These are phyloP conservation scores for Pseudomyrmex cubaensis DNA, from an alignment of 1,140 invertebrate genomes.

Conservation along the genomic window DNA sequence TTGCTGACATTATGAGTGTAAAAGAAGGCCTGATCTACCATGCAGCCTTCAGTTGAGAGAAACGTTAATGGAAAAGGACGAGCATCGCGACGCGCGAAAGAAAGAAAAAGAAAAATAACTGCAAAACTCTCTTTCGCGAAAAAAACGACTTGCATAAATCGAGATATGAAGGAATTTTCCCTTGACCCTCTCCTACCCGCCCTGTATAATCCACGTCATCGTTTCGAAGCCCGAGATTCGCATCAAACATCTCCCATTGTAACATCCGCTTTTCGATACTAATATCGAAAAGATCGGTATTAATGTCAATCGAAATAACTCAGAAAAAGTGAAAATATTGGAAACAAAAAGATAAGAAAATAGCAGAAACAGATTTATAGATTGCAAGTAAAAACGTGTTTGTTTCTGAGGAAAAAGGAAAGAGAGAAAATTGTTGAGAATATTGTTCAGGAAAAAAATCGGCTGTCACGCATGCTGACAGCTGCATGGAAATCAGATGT, in stretches of 20 bases:
- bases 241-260: not conserved
- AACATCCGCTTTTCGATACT: not conserved
- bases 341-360: conserved; percentile 12
- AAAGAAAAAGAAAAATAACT: not conserved
- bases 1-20: conserved; percentile 67
- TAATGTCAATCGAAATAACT: not conserved
- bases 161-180: not conserved
- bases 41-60: conserved; percentile 79
- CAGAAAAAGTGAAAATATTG: not conserved
- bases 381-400: not conserved
- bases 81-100: conserved; percentile 14
- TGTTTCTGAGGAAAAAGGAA: conserved; percentile 4
- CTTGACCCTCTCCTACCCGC: not conserved
- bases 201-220: conserved; percentile 5
- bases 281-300: not conserved
- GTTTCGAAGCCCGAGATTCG: not conserved
- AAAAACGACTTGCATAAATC: conserved; percentile 17
- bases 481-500: conserved; percentile 81
- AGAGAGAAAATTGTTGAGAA: conserved; percentile 24
- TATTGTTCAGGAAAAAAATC: conserved; percentile 44
- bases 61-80: conserved; percentile 31
- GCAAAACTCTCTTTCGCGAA: conserved; percentile 52
- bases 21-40: conserved; percentile 79
- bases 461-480: conserved; percentile 80
- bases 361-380: conserved; percentile 15